Percentiles rank a stretch among this genome's conserved stretches.
These are phyloP conservation scores for Tachysurus fulvidraco DNA, from an alignment of 2,113 vertebrate genomes.

Conservation along the genomic window DNA sequence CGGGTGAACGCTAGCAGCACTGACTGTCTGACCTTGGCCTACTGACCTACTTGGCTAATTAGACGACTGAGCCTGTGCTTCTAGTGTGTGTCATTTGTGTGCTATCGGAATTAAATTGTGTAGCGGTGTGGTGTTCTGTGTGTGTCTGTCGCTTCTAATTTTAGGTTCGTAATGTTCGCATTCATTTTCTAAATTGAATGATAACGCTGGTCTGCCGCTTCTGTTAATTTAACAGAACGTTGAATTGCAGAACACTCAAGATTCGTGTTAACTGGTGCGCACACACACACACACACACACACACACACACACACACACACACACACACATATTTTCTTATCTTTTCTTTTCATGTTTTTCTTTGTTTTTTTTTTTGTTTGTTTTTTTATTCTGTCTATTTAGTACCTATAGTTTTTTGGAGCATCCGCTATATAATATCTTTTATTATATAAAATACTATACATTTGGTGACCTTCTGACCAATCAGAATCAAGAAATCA, in stretches of 20 bases:
- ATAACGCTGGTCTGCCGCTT: neutral
- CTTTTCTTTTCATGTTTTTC: too few species aligned
- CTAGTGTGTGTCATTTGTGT: neutral
- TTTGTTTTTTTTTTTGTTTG: too few species aligned
- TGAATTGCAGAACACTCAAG: neutral
- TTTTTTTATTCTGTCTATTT: neutral
- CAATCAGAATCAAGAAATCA: too few species aligned
- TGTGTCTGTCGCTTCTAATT: neutral
- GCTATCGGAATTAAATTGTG: neutral
- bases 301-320: neutral
- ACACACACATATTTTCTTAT: too few species aligned
- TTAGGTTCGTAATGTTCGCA: neutral
- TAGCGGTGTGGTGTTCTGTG: neutral
- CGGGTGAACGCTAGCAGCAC: neutral
- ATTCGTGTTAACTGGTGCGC: neutral
- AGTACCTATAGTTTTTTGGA: neutral
- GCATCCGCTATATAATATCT: too few species aligned
- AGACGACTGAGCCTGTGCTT: neutral
- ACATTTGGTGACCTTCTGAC: too few species aligned
- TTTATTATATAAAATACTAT: neutral
- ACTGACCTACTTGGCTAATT: slow-evolving; percentile 26
- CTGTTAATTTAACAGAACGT: neutral
- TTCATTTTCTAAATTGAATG: neutral
- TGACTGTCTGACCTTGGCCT: neutral
- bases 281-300: neutral